Conservation (phyloP, 2,888 invertebrate species). For the Epinotia bilunana region DNA sequence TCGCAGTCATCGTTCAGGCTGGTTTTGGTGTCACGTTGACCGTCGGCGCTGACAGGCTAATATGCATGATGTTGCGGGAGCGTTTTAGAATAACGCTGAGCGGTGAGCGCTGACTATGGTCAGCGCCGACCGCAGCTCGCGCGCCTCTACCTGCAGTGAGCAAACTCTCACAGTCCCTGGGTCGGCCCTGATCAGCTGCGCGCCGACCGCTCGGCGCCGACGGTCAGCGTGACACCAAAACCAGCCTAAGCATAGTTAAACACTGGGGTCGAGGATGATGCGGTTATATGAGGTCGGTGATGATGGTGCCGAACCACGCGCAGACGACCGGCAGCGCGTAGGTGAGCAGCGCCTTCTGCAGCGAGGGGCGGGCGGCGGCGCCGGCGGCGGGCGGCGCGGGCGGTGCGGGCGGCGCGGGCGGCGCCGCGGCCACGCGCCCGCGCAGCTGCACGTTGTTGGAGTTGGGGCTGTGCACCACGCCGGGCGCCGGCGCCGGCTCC, state of each 20-base stretch:
- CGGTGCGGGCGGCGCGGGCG: conserved; percentile 35
- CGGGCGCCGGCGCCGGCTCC: conserved; percentile 59
- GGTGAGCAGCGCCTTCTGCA: conserved; percentile 87
- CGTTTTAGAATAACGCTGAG: no score
- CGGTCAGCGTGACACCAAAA: no score
- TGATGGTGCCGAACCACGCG: conserved; percentile 93
- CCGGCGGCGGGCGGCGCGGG: conserved; percentile 60
- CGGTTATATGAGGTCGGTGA: conserved; percentile 91
- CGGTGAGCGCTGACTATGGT: no score
- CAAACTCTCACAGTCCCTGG: no score
- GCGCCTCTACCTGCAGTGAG: no score
- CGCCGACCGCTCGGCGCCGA: no score
- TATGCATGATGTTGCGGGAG: no score
- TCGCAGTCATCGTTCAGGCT: neutral
- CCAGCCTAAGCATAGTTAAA: neutral
- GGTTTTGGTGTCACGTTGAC: no score
- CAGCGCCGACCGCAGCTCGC: no score
- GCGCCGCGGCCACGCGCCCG: conserved; percentile 48
- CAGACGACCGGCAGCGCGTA: conserved; percentile 93
- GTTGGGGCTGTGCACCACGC: conserved; percentile 59
- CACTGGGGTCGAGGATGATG: neutral
- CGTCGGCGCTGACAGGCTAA: no score
- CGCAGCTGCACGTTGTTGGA: conserved; percentile 65
- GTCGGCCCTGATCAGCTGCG: no score
- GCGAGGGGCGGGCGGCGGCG: conserved; percentile 75